Conservation (phyloP, 2,888 invertebrate genomes). For the Epiblema foenella region DNA sequence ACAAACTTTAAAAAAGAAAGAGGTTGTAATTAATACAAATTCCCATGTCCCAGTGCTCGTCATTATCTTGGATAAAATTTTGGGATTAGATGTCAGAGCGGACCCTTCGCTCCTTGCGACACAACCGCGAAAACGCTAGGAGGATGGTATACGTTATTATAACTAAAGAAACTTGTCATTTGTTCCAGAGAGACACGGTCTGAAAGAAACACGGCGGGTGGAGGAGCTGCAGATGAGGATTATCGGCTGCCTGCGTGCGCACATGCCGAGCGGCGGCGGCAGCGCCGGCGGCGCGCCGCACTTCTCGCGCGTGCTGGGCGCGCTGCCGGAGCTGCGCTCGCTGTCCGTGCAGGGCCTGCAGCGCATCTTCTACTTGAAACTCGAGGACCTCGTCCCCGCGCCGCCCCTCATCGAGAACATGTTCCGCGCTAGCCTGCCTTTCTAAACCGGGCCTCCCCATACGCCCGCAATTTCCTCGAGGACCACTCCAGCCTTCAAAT, state of each 20-base stretch:
- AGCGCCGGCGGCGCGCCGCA: conserved; percentile 96
- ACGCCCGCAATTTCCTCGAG: conserved; percentile 57
- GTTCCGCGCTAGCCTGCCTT: conserved; percentile 97
- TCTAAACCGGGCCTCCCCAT: conserved; percentile 82
- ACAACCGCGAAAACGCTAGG: too few relatives aligned
- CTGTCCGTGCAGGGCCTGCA: conserved; percentile 97
- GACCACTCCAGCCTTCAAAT: conserved; percentile 79
- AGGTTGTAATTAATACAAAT: too few relatives aligned
- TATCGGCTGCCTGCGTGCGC: conserved; percentile 97
- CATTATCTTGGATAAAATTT: too few relatives aligned
- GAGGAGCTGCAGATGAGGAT: conserved; percentile 99
- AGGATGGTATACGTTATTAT: too few relatives aligned
- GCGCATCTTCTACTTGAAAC: conserved; percentile 96
- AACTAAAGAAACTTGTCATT: conserved; percentile 24
- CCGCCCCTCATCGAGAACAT: conserved; percentile 97
- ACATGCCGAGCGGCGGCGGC: conserved; percentile 95
- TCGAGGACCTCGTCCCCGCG: conserved; percentile 96
- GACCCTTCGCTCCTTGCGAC: too few relatives aligned
- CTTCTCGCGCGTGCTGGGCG: conserved; percentile 96
- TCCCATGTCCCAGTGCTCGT: too few relatives aligned
- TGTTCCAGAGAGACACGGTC: conserved; percentile 93
- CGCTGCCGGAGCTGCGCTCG: conserved; percentile 96
- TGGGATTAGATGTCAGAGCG: too few relatives aligned
- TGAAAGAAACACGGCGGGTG: conserved; percentile 95
- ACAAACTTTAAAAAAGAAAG: too few relatives aligned